Percentiles rank a stretch among this genome's conserved stretches.
Evolutionary conservation across 2,888 invertebrate genomes (phyloP).

Genomic region (Boloria euphrosyne): DNA sequence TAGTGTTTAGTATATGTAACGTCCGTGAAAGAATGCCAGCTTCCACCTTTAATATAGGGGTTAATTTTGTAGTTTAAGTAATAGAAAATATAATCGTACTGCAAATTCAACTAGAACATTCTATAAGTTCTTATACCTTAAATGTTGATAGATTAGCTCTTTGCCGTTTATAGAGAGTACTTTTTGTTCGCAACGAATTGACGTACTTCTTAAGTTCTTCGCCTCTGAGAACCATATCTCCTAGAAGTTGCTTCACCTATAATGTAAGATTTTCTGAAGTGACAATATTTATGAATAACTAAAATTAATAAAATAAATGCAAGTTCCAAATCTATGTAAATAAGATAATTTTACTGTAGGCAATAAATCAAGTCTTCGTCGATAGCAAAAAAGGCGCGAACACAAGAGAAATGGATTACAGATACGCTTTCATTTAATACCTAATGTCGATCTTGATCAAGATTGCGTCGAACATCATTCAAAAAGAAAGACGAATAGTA

Average conservation of each 20-base stretch:
- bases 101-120: too few relatives aligned
- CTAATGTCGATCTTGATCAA: slow-evolving; percentile 46
- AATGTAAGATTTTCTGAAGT: slow-evolving; percentile 1
- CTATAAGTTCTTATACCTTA: slow-evolving; percentile 62
- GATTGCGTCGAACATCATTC: slow-evolving; percentile 50
- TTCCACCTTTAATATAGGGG: slow-evolving; percentile 80
- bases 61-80: too few relatives aligned
- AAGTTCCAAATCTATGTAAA: too few relatives aligned
- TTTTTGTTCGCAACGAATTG: slow-evolving; percentile 89
- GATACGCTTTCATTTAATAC: slow-evolving; percentile 32
- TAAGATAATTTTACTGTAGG: not conserved
- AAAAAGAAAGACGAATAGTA: slow-evolving; percentile 46
- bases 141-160: slow-evolving; percentile 88
- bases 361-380: slow-evolving; percentile 3
- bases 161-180: slow-evolving; percentile 91
- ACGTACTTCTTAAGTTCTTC: slow-evolving; percentile 94
- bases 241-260: slow-evolving; percentile 77
- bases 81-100: too few relatives aligned
- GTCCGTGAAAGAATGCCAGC: slow-evolving; percentile 89
- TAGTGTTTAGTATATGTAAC: slow-evolving; percentile 86
- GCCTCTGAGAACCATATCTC: slow-evolving; percentile 88
- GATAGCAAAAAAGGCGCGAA: slow-evolving; percentile 3
- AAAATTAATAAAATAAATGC: too few relatives aligned
- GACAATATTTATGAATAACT: not conserved
- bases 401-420: slow-evolving; percentile 23